Evolutionary conservation across 2,113 vertebrate genomes (phyloP).

Genomic region (Notechis scutatus): DNA sequence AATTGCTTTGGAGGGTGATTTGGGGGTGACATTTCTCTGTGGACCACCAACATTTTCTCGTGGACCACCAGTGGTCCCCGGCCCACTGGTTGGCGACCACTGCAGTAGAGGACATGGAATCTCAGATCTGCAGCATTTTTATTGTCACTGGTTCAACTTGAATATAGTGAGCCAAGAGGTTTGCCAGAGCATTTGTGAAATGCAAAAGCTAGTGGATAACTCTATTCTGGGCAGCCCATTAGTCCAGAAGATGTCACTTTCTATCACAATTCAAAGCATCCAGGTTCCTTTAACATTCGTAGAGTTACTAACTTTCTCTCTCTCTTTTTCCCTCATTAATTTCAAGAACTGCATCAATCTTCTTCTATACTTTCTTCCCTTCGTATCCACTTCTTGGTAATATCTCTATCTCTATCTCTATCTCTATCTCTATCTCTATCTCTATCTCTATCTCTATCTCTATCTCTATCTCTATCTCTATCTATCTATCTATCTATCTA

Average conservation of each 20-base stretch:
- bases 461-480: no score
- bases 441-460: no score
- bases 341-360: conserved; percentile 17
- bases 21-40: no score
- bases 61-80: no score
- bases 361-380: conserved; percentile 15
- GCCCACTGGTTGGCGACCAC: no score
- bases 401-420: no score
- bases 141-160: not conserved
- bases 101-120: not conserved
- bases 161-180: not conserved
- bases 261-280: not conserved
- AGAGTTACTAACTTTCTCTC: not conserved
- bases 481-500: no score
- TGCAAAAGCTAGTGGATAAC: not conserved
- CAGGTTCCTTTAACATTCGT: not conserved
- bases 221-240: not conserved
- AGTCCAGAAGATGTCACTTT: not conserved
- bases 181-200: not conserved
- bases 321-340: not conserved
- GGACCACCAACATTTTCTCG: no score
- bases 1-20: no score
- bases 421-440: no score
- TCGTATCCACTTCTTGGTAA: not conserved
- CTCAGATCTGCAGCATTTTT: not conserved